Percentiles rank a stretch among this genome's conserved stretches.
Evolutionary conservation across 2,797 vertebrate genomes (phyloP).

Genomic region (Characodon lateralis): DNA sequence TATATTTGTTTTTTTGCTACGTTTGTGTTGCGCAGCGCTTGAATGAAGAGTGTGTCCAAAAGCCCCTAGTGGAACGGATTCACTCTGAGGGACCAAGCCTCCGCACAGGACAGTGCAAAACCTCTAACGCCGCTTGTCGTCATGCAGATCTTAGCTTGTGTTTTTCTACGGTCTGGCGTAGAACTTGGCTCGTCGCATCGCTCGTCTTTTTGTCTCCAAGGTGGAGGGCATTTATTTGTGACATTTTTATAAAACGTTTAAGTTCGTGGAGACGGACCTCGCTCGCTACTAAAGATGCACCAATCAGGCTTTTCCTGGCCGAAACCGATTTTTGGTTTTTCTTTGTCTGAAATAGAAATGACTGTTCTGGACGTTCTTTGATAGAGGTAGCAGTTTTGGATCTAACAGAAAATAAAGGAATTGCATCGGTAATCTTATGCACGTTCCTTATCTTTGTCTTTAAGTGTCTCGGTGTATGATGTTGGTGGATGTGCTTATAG

Average conservation of each 20-base stretch:
- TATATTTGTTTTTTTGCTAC: constrained; percentile 2
- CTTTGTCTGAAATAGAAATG: neutral
- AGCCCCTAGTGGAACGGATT: constrained; percentile 86
- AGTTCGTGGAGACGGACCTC: neutral
- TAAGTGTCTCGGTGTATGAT: neutral
- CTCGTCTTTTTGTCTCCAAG: constrained; percentile 10
- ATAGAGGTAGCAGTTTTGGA: neutral
- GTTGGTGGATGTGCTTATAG: neutral
- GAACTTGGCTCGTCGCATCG: constrained; percentile 7
- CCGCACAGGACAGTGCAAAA: constrained; percentile 62
- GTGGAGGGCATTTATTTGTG: constrained; percentile 1
- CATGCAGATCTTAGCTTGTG: constrained; percentile 2
- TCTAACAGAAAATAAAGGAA: neutral
- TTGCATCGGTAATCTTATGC: neutral
- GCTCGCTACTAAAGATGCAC: neutral
- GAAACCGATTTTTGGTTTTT: neutral
- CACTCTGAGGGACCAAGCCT: constrained; percentile 91
- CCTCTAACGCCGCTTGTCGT: constrained; percentile 40
- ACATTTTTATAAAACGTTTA: constrained; percentile 1
- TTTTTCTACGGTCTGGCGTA: constrained; percentile 37
- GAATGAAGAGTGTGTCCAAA: constrained; percentile 98
- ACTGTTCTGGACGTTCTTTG: neutral
- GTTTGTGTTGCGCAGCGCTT: constrained; percentile 78
- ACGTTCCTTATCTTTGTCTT: neutral
- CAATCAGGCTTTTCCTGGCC: neutral